phyloP scores from a whole-genome alignment of 2,888 invertebrate species.

The Dyspetes luteomarginatus region DNA sequence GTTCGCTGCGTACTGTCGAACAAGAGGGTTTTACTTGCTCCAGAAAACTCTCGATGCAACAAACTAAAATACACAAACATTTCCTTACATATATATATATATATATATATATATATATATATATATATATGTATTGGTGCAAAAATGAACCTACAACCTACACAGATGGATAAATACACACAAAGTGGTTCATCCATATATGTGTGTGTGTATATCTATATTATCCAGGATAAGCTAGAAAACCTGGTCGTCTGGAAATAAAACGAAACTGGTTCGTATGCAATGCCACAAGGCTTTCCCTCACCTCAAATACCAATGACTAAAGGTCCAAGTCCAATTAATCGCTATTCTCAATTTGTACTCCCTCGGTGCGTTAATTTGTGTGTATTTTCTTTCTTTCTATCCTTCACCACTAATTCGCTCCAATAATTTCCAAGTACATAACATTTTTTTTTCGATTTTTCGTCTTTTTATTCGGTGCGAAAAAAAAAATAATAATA shows the following conservation, averaged over 20 bases:
- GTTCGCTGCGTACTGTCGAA: constrained; percentile 25
- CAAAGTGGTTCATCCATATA: neutral
- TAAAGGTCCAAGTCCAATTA: constrained; percentile 49
- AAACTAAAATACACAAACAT: constrained; percentile 23
- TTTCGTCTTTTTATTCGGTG: neutral
- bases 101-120: constrained; percentile 7
- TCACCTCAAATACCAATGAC: constrained; percentile 54
- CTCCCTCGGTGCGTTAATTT: neutral
- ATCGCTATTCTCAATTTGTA: constrained; percentile 32
- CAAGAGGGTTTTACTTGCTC: constrained; percentile 38
- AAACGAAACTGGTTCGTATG: constrained; percentile 28
- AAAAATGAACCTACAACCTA: too few species aligned
- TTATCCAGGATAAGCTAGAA: constrained; percentile 32
- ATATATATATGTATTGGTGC: neutral
- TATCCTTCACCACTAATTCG: neutral
- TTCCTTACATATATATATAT: neutral
- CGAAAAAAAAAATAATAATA: neutral
- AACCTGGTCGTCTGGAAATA: constrained; percentile 33
- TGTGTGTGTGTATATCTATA: neutral
- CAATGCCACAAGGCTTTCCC: constrained; percentile 25
- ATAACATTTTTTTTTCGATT: neutral
- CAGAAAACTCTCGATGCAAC: constrained; percentile 45
- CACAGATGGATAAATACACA: neutral
- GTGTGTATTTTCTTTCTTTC: neutral
- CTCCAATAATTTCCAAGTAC: neutral